Conservation (phyloP, 92 coral and sea anemone genomes). For the Diadumene lineata region DNA sequence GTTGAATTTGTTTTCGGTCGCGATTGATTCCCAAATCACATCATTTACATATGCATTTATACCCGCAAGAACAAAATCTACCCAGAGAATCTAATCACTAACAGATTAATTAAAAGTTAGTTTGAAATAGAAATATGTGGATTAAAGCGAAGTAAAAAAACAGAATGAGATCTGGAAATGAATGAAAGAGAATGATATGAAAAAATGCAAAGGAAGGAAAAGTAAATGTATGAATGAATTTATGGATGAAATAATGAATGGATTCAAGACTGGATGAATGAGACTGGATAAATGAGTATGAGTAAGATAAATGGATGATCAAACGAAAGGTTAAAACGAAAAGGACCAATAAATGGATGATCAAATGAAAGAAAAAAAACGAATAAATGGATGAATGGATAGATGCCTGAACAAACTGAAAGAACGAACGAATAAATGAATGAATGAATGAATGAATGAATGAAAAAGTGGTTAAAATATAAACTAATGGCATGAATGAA, state of each 20-base stretch:
- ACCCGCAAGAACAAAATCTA: too few species aligned
- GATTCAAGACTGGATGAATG: background rate
- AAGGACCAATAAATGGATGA: background rate
- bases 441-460: constrained; percentile 6
- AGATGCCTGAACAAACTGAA: background rate
- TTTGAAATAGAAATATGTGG: background rate
- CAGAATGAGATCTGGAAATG: background rate
- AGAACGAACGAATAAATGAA: background rate
- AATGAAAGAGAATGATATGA: background rate
- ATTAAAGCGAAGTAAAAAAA: background rate
- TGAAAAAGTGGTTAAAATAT: background rate
- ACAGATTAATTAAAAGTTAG: too few species aligned
- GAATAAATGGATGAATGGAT: background rate
- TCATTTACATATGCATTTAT: too few species aligned
- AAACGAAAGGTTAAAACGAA: background rate
- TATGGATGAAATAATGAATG: too few species aligned
- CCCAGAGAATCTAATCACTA: too few species aligned
- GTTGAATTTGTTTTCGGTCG: too few species aligned
- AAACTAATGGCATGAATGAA: background rate
- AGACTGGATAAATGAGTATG: too few species aligned
- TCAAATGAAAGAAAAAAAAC: background rate
- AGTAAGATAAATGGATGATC: background rate
- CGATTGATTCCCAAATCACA: too few species aligned
- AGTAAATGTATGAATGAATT: background rate
- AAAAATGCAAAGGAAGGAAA: background rate